Conservation (phyloP, 2,888 invertebrate genomes). For the Lithosia quadra region DNA sequence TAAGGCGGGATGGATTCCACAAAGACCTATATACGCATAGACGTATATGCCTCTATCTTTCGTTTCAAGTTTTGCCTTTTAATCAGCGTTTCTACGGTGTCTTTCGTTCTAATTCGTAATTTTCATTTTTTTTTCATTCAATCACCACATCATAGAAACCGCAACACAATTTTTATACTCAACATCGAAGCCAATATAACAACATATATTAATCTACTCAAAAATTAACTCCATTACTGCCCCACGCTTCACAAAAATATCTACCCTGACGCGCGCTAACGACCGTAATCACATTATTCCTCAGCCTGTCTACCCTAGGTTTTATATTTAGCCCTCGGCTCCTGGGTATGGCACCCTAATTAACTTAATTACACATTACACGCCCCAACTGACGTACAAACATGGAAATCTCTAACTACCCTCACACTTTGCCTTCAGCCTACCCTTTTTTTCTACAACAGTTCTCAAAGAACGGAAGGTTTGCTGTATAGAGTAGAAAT, state of each 20-base stretch:
- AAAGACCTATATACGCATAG: too few species aligned
- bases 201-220: neutral
- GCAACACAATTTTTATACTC: too few species aligned
- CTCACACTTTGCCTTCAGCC: conserved; percentile 12
- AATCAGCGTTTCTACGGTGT: too few species aligned
- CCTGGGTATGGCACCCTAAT: conserved; percentile 44
- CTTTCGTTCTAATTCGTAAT: too few species aligned
- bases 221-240: neutral
- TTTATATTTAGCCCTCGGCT: conserved; percentile 32
- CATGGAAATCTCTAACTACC: conserved; percentile 37
- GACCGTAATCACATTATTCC: conserved; percentile 13
- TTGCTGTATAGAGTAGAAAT: too few species aligned
- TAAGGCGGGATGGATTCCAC: too few species aligned
- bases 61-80: too few species aligned
- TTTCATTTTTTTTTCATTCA: too few species aligned
- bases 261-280: neutral
- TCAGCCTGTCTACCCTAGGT: conserved; percentile 19
- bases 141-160: too few species aligned
- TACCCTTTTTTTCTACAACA: conserved; percentile 30
- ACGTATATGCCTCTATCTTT: too few species aligned
- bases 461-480: conserved; percentile 26
- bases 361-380: conserved; percentile 52
- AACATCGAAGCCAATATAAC: too few species aligned
- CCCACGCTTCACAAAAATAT: neutral
- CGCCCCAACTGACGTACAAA: conserved; percentile 36